Evolutionary conservation across 1,140 invertebrate genomes (phyloP).

Genomic region (Spodoptera frugiperda): DNA sequence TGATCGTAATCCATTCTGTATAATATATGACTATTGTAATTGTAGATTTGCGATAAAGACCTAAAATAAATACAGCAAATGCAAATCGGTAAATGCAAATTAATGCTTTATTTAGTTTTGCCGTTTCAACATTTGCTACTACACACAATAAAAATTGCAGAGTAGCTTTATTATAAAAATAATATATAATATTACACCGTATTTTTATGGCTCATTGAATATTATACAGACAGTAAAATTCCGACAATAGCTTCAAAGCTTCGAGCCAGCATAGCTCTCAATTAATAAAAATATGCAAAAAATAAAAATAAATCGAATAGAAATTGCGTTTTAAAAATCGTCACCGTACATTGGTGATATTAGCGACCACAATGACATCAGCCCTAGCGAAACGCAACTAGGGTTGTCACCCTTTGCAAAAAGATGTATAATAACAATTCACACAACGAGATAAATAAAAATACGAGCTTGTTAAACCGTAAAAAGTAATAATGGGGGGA

Average conservation of each 20-base stretch:
- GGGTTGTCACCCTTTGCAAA: constrained; percentile 61
- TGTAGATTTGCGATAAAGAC: too few relatives aligned
- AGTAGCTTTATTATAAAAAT: not conserved
- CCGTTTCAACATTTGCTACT: too few relatives aligned
- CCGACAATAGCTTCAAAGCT: constrained; percentile 19
- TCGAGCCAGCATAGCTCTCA: constrained; percentile 4
- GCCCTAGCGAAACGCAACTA: constrained; percentile 36
- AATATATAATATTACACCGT: not conserved
- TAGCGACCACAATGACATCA: constrained; percentile 42
- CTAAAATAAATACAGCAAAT: too few relatives aligned
- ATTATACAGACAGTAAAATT: constrained; percentile 9
- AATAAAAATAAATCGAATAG: constrained; percentile 42
- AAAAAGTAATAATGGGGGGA: constrained; percentile 82
- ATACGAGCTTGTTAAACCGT: constrained; percentile 85
- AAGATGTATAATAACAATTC: constrained; percentile 79
- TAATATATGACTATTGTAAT: too few relatives aligned
- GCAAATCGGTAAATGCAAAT: too few relatives aligned
- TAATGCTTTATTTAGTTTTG: too few relatives aligned
- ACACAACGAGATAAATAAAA: constrained; percentile 82
- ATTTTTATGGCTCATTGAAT: constrained; percentile 17
- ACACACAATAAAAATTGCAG: too few relatives aligned
- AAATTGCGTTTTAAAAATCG: constrained; percentile 32
- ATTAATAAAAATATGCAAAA: constrained; percentile 28
- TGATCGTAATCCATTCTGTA: not conserved
- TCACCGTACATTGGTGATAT: constrained; percentile 8